Evolutionary conservation across 2,113 vertebrate genomes (phyloP).

Genomic region (Caranx ignobilis): DNA sequence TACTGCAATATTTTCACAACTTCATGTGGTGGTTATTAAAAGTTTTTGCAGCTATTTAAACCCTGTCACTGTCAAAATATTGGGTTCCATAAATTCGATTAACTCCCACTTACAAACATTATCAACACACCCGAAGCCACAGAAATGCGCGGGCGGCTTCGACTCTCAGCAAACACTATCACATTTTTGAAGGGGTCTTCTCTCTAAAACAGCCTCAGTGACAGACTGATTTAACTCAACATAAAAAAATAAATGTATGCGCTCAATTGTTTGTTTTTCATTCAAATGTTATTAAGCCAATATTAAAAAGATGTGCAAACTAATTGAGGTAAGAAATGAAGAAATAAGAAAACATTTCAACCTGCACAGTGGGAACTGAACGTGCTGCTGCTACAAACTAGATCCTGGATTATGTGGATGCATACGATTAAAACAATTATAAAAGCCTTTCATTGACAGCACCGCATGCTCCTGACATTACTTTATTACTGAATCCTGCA

Average conservation of each 20-base stretch:
- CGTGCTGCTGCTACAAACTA: background rate
- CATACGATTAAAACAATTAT: background rate
- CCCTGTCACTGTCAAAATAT: slow-evolving; percentile 13
- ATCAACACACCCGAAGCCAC: background rate
- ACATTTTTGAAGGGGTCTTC: background rate
- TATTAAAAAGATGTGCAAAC: background rate
- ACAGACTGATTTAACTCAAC: background rate
- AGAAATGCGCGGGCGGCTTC: background rate
- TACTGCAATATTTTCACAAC: slow-evolving; percentile 27
- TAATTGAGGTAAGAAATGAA: background rate
- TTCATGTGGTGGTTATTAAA: slow-evolving; percentile 31
- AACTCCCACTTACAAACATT: slow-evolving; percentile 10
- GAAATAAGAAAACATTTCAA: background rate
- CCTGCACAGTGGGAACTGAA: background rate
- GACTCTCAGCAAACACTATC: background rate
- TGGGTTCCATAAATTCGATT: slow-evolving; percentile 23
- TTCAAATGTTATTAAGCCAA: background rate
- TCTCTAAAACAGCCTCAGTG: background rate
- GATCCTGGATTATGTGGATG: background rate
- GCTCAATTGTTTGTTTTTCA: background rate
- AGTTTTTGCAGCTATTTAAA: slow-evolving; percentile 16
- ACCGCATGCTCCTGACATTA: background rate
- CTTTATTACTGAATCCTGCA: background rate
- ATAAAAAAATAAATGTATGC: too few species aligned
- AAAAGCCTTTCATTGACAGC: background rate